Base-by-base conservation (phyloP, 2,888 invertebrate genomes). In the Andrena camellia region DNA sequence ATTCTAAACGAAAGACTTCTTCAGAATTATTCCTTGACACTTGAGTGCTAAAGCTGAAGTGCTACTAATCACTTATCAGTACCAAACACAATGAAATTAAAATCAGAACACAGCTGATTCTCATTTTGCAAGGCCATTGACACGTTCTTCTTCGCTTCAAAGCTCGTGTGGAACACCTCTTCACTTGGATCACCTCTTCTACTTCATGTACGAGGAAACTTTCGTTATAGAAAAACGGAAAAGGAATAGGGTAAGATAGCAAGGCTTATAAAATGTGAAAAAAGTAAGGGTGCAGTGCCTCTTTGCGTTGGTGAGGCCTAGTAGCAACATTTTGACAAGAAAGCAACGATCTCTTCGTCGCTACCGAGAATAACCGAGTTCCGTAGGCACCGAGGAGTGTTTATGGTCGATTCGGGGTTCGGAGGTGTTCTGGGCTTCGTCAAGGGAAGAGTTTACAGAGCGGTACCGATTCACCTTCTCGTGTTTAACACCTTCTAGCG, bases 351-450 rank as follows among this genome's bases (percentile, higher is more conserved):
- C 71, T 72, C 71, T 69, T 70, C 60, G 54, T 26, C 35, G 77
- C 63, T 84, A 87, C 89, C 86, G 85, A 91, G 88, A 90, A 91
- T 91, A 91, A 85, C 88, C 74, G 78, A 83, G 83, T 83, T 88
- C 83, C 83, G 84, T 80, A 68, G 78, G 74, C 79, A 85, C 63
- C 81, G 72, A 74, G 71, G 83, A 89, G 86, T 92, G 91, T 91
- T 91, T 90, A 91, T 83, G 87, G 81, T 64, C 57, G 79, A 81
- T 79, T 74, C 76, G 78, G 81, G 71, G 78, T 77, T 69, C 72
- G 78, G 81, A 89, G 90, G 86, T 91, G 90, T 88, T 91, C 91
- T 92, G 91, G 87, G 64, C 80, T 91, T 81, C 91, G 84, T 92
- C 91, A 91, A 80, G 68, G 82, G 83, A 81, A 89, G 87, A 91